phyloP scores from a whole-genome alignment of 2,797 vertebrate genomes.

The Syngnathus acus region DNA sequence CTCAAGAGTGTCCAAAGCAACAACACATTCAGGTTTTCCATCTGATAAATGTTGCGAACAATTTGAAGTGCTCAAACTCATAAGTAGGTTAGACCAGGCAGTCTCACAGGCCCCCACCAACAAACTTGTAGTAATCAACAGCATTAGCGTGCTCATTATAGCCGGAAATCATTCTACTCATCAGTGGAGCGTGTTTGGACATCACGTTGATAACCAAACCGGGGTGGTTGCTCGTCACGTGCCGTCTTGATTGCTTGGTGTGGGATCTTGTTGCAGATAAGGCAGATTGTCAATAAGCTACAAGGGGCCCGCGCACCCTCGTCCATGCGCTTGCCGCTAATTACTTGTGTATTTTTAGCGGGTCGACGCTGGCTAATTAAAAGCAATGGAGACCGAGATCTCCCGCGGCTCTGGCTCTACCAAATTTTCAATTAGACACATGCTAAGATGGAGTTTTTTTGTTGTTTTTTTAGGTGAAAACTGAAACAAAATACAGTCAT shows the following conservation, averaged over 20 bases:
- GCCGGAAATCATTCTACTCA: slow-evolving; percentile 29
- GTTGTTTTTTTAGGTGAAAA: not conserved
- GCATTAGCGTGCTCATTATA: slow-evolving; percentile 39
- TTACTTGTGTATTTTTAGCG: slow-evolving; percentile 66
- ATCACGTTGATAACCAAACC: slow-evolving; percentile 29
- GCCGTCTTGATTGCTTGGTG: slow-evolving; percentile 41
- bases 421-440: slow-evolving; percentile 55
- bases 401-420: slow-evolving; percentile 42
- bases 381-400: slow-evolving; percentile 51
- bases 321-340: slow-evolving; percentile 52
- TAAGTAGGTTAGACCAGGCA: slow-evolving; percentile 6
- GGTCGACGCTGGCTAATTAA: slow-evolving; percentile 60
- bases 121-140: slow-evolving; percentile 23
- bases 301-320: slow-evolving; percentile 36
- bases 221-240: slow-evolving; percentile 19
- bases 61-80: not conserved
- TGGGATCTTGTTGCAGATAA: slow-evolving; percentile 67
- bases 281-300: slow-evolving; percentile 33
- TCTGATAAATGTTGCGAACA: not conserved
- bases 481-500: not conserved
- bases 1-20: not conserved
- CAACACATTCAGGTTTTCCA: not conserved
- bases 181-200: slow-evolving; percentile 18
- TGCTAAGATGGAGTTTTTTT: not conserved
- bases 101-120: slow-evolving; percentile 2